A percentile compares a stretch with the other conserved stretches of the same genome.
phyloP scores from a whole-genome alignment of 1,140 invertebrate species.

The Sitodiplosis mosellana region DNA sequence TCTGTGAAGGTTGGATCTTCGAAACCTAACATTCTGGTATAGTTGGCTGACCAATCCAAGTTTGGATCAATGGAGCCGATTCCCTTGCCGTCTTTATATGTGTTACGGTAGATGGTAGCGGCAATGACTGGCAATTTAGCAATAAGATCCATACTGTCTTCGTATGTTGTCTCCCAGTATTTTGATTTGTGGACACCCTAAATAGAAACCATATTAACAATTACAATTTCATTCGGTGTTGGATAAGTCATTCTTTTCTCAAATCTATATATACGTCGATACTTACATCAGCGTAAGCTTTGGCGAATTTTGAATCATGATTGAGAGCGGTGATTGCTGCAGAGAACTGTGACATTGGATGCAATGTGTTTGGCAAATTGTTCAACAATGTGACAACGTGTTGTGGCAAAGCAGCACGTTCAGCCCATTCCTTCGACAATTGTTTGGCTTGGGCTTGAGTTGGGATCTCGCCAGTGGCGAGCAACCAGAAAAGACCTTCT shows the following conservation, averaged over 20 bases:
- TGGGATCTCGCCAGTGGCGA: slow-evolving; percentile 84
- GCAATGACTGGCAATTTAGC: slow-evolving; percentile 89
- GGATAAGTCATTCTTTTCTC: not conserved
- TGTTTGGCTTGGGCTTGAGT: slow-evolving; percentile 62
- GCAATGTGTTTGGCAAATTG: slow-evolving; percentile 82
- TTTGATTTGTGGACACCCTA: slow-evolving; percentile 23
- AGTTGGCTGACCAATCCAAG: slow-evolving; percentile 91
- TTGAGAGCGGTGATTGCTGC: slow-evolving; percentile 83
- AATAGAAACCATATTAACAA: not conserved
- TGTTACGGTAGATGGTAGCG: slow-evolving; percentile 85
- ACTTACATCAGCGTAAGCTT: slow-evolving; percentile 57
- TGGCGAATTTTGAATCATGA: slow-evolving; percentile 84
- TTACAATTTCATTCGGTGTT: not conserved
- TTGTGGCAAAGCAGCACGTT: slow-evolving; percentile 54
- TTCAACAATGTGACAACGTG: slow-evolving; percentile 91
- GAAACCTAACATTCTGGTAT: slow-evolving; percentile 82
- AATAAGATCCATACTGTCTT: slow-evolving; percentile 92
- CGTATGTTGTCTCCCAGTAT: slow-evolving; percentile 59
- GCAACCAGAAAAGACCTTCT: slow-evolving; percentile 90
- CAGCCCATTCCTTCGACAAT: slow-evolving; percentile 81
- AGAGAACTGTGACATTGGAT: slow-evolving; percentile 93
- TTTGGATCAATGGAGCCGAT: slow-evolving; percentile 73
- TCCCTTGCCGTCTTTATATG: slow-evolving; percentile 69
- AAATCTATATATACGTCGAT: too few relatives aligned
- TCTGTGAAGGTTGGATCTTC: slow-evolving; percentile 75